These are phyloP conservation scores for Pontoporia blainvillei DNA, from an alignment of 2,113 vertebrate species.

Conservation along the genomic window DNA sequence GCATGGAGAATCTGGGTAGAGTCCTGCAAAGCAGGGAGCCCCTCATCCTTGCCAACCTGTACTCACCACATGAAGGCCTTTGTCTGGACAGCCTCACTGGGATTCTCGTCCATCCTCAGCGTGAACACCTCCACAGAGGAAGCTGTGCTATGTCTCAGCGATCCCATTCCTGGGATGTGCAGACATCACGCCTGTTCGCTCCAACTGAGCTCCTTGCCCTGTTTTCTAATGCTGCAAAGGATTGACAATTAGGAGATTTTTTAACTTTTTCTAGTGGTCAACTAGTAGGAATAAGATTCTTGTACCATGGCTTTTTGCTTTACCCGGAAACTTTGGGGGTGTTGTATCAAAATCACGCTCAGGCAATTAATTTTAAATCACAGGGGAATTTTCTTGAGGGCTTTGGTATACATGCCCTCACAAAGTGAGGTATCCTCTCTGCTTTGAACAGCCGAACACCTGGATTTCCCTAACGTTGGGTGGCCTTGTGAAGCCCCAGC, in stretches of 20 bases:
- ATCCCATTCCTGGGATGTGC: neutral
- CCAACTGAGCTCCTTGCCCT: neutral
- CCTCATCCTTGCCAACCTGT: neutral
- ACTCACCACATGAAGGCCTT: neutral
- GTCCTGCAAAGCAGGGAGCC: rapidly evolving
- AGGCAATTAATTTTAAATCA: neutral
- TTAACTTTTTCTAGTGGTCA: too few species aligned
- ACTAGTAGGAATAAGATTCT: too few species aligned
- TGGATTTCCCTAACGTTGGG: rapidly evolving
- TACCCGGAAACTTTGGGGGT: neutral
- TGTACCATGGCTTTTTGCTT: neutral
- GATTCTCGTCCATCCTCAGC: too few species aligned
- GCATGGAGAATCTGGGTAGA: neutral
- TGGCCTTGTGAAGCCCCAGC: neutral
- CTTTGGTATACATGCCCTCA: neutral
- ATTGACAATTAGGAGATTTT: neutral
- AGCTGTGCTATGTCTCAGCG: rapidly evolving
- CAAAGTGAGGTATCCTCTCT: neutral
- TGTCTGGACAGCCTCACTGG: neutral
- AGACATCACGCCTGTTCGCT: rapidly evolving
- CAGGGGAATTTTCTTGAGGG: neutral
- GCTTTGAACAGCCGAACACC: neutral
- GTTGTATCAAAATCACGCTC: neutral
- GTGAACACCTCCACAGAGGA: neutral
- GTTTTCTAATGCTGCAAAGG: neutral